Conservation (phyloP, 2,797 vertebrate species). For the Lacerta agilis region DNA sequence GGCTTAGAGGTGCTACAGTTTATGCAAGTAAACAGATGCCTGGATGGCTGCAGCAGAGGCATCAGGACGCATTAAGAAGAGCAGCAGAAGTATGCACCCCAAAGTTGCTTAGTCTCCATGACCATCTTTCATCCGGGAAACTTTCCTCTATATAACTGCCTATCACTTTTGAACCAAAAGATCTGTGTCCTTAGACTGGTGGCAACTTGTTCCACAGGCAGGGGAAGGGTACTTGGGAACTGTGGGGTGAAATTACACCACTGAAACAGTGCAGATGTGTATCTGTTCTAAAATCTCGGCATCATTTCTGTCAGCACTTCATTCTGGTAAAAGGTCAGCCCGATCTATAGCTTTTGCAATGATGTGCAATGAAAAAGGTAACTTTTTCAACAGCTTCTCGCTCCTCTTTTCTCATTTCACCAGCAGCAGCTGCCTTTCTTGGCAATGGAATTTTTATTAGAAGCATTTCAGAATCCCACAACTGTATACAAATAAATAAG, state of each 20-base stretch:
- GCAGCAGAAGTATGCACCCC: background rate
- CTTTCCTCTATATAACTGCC: background rate
- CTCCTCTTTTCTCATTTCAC: conserved; percentile 34
- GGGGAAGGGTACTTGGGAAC: background rate
- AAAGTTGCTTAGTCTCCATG: background rate
- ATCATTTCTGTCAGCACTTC: background rate
- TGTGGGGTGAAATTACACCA: background rate
- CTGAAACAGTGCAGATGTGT: background rate
- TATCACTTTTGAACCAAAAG: background rate
- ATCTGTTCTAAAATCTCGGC: background rate
- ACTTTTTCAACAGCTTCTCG: conserved; percentile 47
- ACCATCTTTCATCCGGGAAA: background rate
- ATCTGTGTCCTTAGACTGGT: background rate
- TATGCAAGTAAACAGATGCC: background rate
- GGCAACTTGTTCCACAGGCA: background rate
- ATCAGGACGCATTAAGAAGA: background rate
- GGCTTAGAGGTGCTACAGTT: background rate
- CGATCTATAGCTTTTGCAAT: conserved; percentile 57
- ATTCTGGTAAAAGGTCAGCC: conserved; percentile 56
- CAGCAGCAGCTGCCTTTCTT: conserved; percentile 70
- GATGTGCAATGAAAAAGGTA: conserved; percentile 54
- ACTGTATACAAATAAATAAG: conserved; percentile 68
- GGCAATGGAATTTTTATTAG: conserved; percentile 67
- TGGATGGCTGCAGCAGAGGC: background rate
- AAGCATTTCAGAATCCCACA: conserved; percentile 70